Percentiles rank a stretch among this genome's conserved stretches.
Conservation (phyloP, 2,888 invertebrate genomes). For the Altica lythri region DNA sequence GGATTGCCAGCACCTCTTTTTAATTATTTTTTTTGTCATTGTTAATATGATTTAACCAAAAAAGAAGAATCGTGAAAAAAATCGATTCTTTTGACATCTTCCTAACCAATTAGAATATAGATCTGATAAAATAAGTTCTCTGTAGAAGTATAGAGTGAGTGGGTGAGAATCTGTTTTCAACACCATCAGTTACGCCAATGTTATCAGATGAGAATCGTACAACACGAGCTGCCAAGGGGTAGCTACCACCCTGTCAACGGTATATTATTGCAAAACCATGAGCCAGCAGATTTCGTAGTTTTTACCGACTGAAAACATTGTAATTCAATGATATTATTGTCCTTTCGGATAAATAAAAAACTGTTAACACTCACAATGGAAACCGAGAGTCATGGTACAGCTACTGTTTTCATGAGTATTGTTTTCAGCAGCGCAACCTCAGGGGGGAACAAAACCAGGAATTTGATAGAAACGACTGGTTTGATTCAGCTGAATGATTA, state of each 20-base stretch:
- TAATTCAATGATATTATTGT: conserved; percentile 59
- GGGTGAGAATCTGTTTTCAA: too few species aligned
- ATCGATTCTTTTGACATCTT: too few species aligned
- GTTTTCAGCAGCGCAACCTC: conserved; percentile 27
- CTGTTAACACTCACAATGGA: conserved; percentile 49
- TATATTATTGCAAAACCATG: conserved; percentile 54
- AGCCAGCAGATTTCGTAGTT: conserved; percentile 52
- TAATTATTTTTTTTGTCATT: too few species aligned
- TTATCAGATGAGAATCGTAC: conserved; percentile 31
- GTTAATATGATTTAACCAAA: too few species aligned
- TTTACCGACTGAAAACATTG: conserved; percentile 52
- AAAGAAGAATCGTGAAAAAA: too few species aligned
- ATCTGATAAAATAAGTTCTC: too few species aligned
- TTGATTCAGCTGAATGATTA: conserved; percentile 9
- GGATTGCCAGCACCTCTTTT: too few species aligned
- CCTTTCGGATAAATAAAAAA: conserved; percentile 56
- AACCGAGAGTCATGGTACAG: conserved; percentile 51
- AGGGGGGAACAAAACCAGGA: conserved; percentile 9
- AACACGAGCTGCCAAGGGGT: conserved; percentile 35
- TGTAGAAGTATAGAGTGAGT: too few species aligned
- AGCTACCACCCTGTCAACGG: conserved; percentile 50
- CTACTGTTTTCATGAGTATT: conserved; percentile 42
- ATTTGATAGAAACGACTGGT: conserved; percentile 5
- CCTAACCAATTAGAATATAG: too few species aligned
- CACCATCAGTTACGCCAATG: too few species aligned